Conservation (phyloP, 2,113 vertebrate species). For the Atlantisia rogersi region DNA sequence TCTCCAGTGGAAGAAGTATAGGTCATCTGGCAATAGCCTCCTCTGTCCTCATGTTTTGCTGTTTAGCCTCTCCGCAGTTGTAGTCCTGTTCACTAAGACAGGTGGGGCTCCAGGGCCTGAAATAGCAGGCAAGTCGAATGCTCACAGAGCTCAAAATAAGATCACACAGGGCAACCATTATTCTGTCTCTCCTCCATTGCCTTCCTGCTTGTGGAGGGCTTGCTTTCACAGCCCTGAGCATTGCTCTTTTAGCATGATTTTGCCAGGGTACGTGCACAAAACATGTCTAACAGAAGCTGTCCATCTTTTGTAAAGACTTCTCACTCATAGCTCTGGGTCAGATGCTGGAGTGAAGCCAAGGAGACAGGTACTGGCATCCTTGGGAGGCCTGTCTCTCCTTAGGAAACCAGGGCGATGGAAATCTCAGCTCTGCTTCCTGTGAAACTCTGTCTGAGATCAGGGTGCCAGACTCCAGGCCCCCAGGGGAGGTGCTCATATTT, state of each 20-base stretch:
- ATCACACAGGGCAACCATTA: not conserved
- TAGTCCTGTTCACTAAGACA: not conserved
- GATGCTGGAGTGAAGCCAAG: not conserved
- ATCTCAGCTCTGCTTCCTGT: not conserved
- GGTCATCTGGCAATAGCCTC: not conserved
- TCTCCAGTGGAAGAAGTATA: not conserved
- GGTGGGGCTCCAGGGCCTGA: not conserved
- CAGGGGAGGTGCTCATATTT: not conserved
- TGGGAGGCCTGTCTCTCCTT: not conserved
- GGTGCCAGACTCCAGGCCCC: not conserved
- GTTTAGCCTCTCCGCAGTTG: not conserved
- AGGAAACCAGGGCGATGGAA: not conserved
- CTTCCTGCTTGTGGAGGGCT: not conserved
- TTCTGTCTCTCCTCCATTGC: not conserved
- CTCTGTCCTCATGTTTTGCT: not conserved
- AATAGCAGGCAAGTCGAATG: not conserved
- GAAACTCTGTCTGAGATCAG: not conserved
- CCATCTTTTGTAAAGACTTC: not conserved
- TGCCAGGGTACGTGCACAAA: rapidly evolving
- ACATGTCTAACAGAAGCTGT: not conserved
- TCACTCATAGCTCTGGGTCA: not conserved
- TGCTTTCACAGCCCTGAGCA: not conserved
- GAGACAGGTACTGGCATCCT: not conserved
- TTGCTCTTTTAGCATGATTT: not conserved
- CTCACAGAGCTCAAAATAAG: not conserved